These are phyloP conservation scores for Lasiurus borealis DNA, from an alignment of 2,113 vertebrate genomes.

Conservation along the genomic window DNA sequence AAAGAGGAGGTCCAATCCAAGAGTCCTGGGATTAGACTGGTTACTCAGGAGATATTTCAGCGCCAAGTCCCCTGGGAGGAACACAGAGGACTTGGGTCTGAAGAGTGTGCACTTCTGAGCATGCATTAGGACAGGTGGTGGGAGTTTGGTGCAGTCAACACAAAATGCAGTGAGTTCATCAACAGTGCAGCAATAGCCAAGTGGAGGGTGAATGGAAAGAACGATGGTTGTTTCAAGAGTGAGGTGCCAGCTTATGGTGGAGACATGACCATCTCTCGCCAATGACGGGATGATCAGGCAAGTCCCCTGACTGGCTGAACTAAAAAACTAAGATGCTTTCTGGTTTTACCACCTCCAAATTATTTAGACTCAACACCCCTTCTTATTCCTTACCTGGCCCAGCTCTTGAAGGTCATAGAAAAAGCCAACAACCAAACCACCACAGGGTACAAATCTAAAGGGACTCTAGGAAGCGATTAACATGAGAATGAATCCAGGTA, in stretches of 20 bases:
- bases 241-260: conserved; percentile 13
- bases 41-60: neutral
- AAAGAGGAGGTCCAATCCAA: neutral
- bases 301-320: neutral
- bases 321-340: neutral
- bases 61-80: neutral
- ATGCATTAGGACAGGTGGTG: conserved; percentile 47
- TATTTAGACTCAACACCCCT: conserved; percentile 21
- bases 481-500: neutral
- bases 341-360: neutral
- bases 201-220: neutral
- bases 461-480: neutral
- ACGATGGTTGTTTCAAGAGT: neutral
- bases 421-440: neutral
- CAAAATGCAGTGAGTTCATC: conserved; percentile 36
- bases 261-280: neutral
- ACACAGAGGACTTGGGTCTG: neutral
- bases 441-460: neutral
- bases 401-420: conserved; percentile 10
- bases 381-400: no score
- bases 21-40: neutral
- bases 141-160: neutral
- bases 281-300: neutral
- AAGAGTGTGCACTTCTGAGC: neutral
- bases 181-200: neutral